A percentile compares a stretch with the other conserved stretches of the same genome.
Evolutionary conservation across 2,888 invertebrate species (phyloP).

Genomic region (Neoscelio sp.): DNA sequence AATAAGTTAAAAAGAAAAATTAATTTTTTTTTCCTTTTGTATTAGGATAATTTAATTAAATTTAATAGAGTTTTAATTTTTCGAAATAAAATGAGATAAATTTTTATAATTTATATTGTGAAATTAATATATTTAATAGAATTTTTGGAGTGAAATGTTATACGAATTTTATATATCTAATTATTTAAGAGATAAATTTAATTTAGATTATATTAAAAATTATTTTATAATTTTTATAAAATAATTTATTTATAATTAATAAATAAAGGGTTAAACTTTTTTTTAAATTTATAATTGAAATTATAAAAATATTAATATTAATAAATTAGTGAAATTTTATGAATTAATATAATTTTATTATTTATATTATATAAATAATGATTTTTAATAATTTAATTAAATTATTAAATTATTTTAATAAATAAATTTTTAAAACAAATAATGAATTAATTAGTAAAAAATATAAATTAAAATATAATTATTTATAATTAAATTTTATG

Average conservation of each 20-base stretch:
- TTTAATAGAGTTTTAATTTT: constrained; percentile 24
- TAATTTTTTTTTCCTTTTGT: constrained; percentile 88
- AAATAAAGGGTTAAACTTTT: constrained; percentile 82
- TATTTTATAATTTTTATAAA: constrained; percentile 82
- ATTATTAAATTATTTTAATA: constrained; percentile 84
- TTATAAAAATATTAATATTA: not conserved
- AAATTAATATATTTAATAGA: constrained; percentile 86
- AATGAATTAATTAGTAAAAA: constrained; percentile 77
- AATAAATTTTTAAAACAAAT: constrained; percentile 81
- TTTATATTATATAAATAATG: constrained; percentile 78
- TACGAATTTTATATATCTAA: constrained; percentile 88
- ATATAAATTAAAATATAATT: constrained; percentile 62
- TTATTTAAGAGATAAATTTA: constrained; percentile 87
- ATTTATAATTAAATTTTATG: constrained; percentile 84
- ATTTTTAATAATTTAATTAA: constrained; percentile 62
- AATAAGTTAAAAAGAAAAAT: constrained; percentile 84
- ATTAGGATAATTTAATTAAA: constrained; percentile 87
- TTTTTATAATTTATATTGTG: constrained; percentile 82
- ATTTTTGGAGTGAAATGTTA: constrained; percentile 87
- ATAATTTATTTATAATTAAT: constrained; percentile 45
- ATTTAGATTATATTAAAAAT: constrained; percentile 84
- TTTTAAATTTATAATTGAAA: constrained; percentile 80
- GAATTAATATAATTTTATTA: constrained; percentile 74
- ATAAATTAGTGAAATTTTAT: too few species aligned
- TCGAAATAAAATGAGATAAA: constrained; percentile 84